Base-by-base conservation (phyloP, 1,140 invertebrate genomes). In the Pentalonia nigronervosa region DNA sequence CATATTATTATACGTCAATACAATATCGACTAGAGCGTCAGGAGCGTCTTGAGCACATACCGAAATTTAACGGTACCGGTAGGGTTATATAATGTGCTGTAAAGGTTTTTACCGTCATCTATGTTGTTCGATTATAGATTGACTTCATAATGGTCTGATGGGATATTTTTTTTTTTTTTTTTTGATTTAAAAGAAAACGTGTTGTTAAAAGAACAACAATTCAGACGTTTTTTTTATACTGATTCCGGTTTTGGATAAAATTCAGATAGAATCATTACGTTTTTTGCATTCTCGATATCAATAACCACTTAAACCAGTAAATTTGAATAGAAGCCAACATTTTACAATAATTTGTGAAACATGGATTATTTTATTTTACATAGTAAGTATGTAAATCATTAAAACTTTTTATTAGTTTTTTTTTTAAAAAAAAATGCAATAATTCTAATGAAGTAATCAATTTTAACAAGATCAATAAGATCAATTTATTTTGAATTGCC, bases 281-380 rank as follows among this genome's bases (percentile, higher is more conserved):
- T n/a, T 50, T 53, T 89, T 89, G 87, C 48, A 89, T n/a, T 17
- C 6, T 76, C n/a, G 36, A 21, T 4, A 36, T 11, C 6, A 25
- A 48, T 11, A 89, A 89, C 88, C 88, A 89, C 88, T 56, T 36
- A 36, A 56, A 89, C 50, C 88, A 53, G 34, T 56, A 53, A 36
- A 56, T 53, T 56, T 89, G 88, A 89, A 89, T 41, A 89, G 48
- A 36, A 34, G 88, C 88, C 88, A 89, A 88, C 9, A 21, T 45
- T 47, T 25, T 25, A 84, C 1, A 41, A 87, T 48, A n/a, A 50
- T 34, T 48, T 30, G 20, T n/a, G 47, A 50, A 47, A 87, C 30
- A 87, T 87, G 25, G 6, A 34, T 84, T 45, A 45, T 81, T 81
- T 45, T 25, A 84, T 41, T 45, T 30, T 41, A 45, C 23, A 45